Evolutionary conservation across 1,140 invertebrate species (phyloP).

Genomic region (Sitodiplosis mosellana): DNA sequence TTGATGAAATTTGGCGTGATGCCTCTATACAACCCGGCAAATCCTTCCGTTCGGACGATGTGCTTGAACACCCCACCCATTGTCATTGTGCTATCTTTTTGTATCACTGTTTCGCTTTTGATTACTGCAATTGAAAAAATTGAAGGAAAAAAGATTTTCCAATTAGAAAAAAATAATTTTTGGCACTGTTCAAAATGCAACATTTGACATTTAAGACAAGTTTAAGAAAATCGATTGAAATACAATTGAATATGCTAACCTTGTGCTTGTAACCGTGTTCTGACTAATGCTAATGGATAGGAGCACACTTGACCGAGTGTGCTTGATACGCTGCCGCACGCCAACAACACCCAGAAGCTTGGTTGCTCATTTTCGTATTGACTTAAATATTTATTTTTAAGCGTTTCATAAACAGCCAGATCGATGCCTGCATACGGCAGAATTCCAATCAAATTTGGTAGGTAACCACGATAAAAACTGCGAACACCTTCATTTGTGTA

Average conservation of each 20-base stretch:
- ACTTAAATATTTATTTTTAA: conserved; percentile 66
- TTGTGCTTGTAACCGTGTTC: conserved; percentile 91
- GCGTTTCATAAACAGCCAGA: conserved; percentile 89
- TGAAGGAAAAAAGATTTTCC: background rate
- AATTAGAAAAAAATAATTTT: background rate
- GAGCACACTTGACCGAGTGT: conserved; percentile 92
- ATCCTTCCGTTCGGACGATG: conserved; percentile 76
- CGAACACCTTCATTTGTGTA: conserved; percentile 64
- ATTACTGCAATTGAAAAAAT: conserved; percentile 26
- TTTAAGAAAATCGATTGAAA: too few species aligned
- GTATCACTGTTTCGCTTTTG: conserved; percentile 29
- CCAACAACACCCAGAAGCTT: conserved; percentile 61
- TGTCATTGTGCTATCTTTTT: conserved; percentile 25
- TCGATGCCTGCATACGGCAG: conserved; percentile 99
- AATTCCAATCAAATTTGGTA: conserved; percentile 96
- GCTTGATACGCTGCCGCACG: conserved; percentile 82
- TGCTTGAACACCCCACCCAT: conserved; percentile 72
- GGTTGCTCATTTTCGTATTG: conserved; percentile 50
- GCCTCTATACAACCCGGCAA: conserved; percentile 86
- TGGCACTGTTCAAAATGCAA: background rate
- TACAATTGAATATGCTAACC: conserved; percentile 34
- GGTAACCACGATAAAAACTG: conserved; percentile 84
- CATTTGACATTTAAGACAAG: conserved; percentile 9
- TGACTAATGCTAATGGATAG: conserved; percentile 89
- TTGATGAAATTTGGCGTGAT: conserved; percentile 94